Evolutionary conservation across 1,140 invertebrate species (phyloP).

Genomic region (Antheraea pernyi): DNA sequence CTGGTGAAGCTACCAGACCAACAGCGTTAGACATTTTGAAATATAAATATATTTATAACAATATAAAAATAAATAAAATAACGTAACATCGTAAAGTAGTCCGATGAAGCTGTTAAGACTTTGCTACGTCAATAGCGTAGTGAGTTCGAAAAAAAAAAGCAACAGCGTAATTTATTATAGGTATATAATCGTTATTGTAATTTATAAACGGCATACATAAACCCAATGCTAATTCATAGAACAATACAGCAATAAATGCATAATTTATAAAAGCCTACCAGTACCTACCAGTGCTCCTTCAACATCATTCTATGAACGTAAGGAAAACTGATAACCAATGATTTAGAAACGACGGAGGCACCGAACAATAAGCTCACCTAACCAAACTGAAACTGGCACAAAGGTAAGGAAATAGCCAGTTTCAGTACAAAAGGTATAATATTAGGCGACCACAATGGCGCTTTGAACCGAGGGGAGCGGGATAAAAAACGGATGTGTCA

Average conservation of each 20-base stretch:
- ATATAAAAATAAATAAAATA: too few relatives aligned
- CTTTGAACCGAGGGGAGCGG: constrained; percentile 36
- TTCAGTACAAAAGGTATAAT: constrained; percentile 61
- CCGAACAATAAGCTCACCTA: constrained; percentile 37
- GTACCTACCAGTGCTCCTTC: neutral
- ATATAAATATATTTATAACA: too few relatives aligned
- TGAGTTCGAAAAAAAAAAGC: too few relatives aligned
- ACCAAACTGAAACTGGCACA: constrained; percentile 40
- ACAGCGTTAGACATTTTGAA: too few relatives aligned
- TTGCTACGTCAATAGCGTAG: too few relatives aligned
- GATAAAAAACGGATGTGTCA: constrained; percentile 75
- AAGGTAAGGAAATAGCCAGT: constrained; percentile 71
- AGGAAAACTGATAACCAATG: constrained; percentile 62
- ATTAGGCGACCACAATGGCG: constrained; percentile 56
- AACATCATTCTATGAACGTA: constrained; percentile 1
- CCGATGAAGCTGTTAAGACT: too few relatives aligned
- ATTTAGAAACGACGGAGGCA: constrained; percentile 49
- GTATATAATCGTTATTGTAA: too few relatives aligned
- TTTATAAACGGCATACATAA: neutral
- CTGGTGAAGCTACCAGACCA: too few relatives aligned
- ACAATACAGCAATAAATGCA: neutral
- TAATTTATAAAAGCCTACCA: neutral
- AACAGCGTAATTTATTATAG: too few relatives aligned
- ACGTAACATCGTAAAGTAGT: too few relatives aligned
- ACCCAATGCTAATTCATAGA: neutral